Evolutionary conservation across 2,113 vertebrate genomes (phyloP), one percentile per base, ranked within the genome.

Genomic region (Ardeotis arabs): DNA sequence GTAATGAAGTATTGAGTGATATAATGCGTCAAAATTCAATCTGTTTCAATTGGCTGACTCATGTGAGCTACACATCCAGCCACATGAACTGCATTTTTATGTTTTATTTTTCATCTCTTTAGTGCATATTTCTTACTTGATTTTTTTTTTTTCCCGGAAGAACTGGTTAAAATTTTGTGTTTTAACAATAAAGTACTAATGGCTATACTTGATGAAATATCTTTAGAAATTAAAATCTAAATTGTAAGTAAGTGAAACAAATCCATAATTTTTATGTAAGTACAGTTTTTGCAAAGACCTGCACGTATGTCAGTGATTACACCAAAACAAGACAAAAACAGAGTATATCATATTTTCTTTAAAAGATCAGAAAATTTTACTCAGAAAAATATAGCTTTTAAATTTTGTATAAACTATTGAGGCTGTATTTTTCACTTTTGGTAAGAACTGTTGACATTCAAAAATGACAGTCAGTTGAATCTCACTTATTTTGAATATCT

Each of bases 1-100:
- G 10, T 67, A 27, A 64, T 76, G 58, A 75, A 59, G 18, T n/a
- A 39, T 10, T 49, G 21, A 72, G 8, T 59, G 15, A 37, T 29
- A 45, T 5, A 45, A 53, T 7, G 12, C 7, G 56, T 53, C 47
- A 59, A 66, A 84, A 72, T 10, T 64, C 3, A 1, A 31, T 41
- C 6, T 39, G 4, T 69, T 92, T 11, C 2, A 4, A 44, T 13
- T 45, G 41, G 2, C 9, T 2, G 5, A 4, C 5, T 50, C 19
- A 20, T 35, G 4, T 39, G 16, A 70, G 14, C 8, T 78, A 20
- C 4, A 27, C 4, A 37, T 52, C 31, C 27, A 60, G 5, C 8
- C 29, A 37, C 14, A 28, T 4, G 35, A 50, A 33, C 9, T 67
- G 64, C 6, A 85, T 25, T 67, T 60, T 69, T 64, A 37, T 28